Conservation (phyloP, 2,797 vertebrate species). For the Myoxocephalus aenaeus region DNA sequence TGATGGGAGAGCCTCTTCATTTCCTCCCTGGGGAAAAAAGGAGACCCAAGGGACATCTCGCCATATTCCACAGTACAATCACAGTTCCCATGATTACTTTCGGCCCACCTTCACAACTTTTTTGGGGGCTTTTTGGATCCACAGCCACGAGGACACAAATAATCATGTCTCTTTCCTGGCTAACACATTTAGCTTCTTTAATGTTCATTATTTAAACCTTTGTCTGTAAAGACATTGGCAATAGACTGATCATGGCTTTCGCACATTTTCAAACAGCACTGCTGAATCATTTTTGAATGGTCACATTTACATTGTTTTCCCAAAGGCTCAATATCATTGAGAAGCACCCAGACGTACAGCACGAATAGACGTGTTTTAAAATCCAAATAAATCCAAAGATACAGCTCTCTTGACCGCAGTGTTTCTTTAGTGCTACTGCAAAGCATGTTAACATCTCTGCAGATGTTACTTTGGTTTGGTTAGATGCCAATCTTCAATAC, state of each 20-base stretch:
- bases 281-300: constrained; percentile 8
- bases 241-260: not conserved
- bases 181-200: not conserved
- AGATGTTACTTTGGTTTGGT: not conserved
- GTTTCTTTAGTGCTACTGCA: not conserved
- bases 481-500: not conserved
- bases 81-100: constrained; percentile 19
- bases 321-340: not conserved
- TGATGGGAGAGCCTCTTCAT: constrained; percentile 60
- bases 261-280: not conserved
- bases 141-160: not conserved
- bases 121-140: not conserved
- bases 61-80: constrained; percentile 14
- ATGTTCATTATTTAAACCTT: not conserved
- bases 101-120: constrained; percentile 1
- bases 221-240: not conserved
- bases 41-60: constrained; percentile 18
- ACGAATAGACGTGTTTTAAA: too few relatives aligned
- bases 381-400: not conserved
- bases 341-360: not conserved
- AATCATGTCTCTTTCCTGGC: constrained; percentile 3
- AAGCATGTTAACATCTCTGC: too few relatives aligned
- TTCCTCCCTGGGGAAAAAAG: constrained; percentile 41
- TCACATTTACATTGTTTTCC: not conserved
- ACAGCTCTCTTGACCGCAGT: not conserved